These are phyloP conservation scores for Lepidotrigona ventralis DNA, from an alignment of 1,140 invertebrate genomes.

Conservation along the genomic window DNA sequence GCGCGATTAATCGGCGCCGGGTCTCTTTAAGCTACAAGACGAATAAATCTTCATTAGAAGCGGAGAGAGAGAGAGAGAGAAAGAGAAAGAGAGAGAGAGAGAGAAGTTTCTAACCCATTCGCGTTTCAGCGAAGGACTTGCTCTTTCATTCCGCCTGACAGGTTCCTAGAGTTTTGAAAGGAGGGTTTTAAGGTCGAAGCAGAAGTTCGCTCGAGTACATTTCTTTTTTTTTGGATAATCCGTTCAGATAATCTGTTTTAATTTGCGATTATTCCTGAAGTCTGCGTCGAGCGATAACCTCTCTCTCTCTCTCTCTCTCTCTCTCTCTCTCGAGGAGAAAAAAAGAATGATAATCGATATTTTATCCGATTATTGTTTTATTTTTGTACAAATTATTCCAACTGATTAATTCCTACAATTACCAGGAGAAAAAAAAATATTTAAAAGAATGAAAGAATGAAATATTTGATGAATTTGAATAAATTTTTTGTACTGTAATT, in stretches of 20 bases:
- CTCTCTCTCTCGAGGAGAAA: too few relatives aligned
- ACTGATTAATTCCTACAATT: too few relatives aligned
- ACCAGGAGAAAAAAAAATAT: too few relatives aligned
- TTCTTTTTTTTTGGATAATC: not conserved
- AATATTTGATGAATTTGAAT: too few relatives aligned
- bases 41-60: conserved; percentile 44
- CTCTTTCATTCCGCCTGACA: conserved; percentile 14
- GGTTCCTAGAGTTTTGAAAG: not conserved
- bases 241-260: not conserved
- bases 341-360: not conserved
- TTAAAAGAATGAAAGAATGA: too few relatives aligned
- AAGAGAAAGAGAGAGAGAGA: too few relatives aligned
- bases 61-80: too few relatives aligned
- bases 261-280: not conserved
- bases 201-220: not conserved
- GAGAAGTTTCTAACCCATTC: conserved; percentile 36
- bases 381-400: too few relatives aligned
- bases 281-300: not conserved
- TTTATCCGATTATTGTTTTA: not conserved
- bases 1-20: conserved; percentile 33
- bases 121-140: conserved; percentile 6
- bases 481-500: too few relatives aligned
- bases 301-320: not conserved
- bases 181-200: not conserved
- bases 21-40: conserved; percentile 21